Conservation (phyloP, 2,888 invertebrate genomes). For the Cremastinae sp. region DNA sequence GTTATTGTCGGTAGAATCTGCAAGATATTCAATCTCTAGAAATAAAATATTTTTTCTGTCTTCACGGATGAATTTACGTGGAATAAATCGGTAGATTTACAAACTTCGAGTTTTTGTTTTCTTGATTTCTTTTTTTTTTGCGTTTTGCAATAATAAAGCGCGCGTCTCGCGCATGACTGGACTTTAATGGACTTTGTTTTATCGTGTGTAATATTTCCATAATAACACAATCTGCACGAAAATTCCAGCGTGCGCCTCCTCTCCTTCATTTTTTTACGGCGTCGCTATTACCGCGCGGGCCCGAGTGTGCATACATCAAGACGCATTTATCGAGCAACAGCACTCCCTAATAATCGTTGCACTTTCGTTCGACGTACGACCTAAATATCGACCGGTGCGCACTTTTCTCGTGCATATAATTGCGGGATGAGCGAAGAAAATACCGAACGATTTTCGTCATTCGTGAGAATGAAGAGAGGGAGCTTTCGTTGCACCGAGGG, state of each 20-base stretch:
- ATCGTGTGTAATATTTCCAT: conserved; percentile 30
- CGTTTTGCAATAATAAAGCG: conserved; percentile 31
- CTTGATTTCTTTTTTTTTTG: not conserved
- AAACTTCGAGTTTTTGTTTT: conserved; percentile 1
- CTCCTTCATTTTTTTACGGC: conserved; percentile 31
- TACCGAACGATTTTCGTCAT: too few species aligned
- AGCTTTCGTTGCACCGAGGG: too few species aligned
- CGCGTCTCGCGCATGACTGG: conserved; percentile 1
- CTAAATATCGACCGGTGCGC: not conserved
- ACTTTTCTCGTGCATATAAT: conserved; percentile 7
- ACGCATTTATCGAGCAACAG: conserved; percentile 17
- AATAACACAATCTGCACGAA: conserved; percentile 30
- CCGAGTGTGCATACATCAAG: not conserved
- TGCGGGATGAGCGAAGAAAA: conserved; percentile 10
- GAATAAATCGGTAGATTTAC: too few species aligned
- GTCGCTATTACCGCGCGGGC: conserved; percentile 25
- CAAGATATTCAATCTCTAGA: too few species aligned
- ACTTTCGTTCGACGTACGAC: conserved; percentile 7
- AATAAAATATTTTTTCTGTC: too few species aligned
- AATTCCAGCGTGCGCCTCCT: conserved; percentile 22
- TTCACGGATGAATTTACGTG: too few species aligned
- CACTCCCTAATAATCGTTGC: conserved; percentile 31
- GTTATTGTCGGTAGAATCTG: too few species aligned
- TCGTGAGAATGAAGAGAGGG: too few species aligned
- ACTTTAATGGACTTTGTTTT: conserved; percentile 39